phyloP scores from a whole-genome alignment of 2,113 vertebrate species.

The Elachura formosa region DNA sequence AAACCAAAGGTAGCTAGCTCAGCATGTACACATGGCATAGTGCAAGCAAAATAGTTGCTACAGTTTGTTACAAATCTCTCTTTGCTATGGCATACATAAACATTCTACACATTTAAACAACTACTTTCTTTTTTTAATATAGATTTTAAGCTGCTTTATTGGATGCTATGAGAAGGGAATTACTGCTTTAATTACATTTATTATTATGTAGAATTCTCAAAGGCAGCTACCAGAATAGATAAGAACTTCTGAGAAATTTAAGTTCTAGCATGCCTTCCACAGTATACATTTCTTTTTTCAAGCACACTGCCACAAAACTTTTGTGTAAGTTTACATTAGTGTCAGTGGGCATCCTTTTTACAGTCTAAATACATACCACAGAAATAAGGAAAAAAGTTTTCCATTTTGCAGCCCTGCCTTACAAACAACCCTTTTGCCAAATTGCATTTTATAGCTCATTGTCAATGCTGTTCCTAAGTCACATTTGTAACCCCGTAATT shows the following conservation, averaged over 20 bases:
- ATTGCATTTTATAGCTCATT: background rate
- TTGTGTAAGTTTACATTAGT: background rate
- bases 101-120: background rate
- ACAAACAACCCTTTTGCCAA: background rate
- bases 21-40: accelerated
- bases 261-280: background rate
- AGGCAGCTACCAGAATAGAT: background rate
- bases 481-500: accelerated
- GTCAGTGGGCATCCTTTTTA: background rate
- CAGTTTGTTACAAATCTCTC: background rate
- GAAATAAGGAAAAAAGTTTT: background rate
- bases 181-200: no score
- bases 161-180: background rate
- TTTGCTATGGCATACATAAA: background rate
- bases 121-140: background rate
- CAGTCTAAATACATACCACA: background rate
- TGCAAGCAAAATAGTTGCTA: background rate
- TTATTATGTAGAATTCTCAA: background rate
- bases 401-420: background rate
- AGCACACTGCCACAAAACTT: background rate
- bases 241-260: background rate
- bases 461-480: background rate
- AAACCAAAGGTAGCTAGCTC: background rate
- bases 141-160: background rate
- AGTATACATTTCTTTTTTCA: background rate